phyloP scores from a whole-genome alignment of 2,113 vertebrate genomes.

The Mixornis gularis region DNA sequence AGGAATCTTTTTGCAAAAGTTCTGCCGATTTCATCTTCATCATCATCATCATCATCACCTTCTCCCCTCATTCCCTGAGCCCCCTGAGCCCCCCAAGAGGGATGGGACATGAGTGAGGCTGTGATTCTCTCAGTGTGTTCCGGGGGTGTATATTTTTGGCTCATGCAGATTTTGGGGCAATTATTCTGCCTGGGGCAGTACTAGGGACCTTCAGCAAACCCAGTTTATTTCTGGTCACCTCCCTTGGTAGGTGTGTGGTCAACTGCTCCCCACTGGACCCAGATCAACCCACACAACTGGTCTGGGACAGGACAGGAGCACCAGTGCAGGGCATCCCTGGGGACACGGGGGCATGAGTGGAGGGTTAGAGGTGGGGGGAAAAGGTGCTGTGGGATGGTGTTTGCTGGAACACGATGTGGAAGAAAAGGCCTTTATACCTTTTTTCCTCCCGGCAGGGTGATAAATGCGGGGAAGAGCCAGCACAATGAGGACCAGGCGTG shows the following conservation, averaged over 20 bases:
- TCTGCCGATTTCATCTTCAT: background rate
- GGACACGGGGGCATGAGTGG: accelerated
- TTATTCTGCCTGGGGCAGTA: background rate
- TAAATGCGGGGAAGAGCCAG: conserved; percentile 96
- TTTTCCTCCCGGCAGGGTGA: conserved; percentile 78
- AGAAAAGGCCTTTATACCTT: background rate
- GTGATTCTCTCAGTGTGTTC: background rate
- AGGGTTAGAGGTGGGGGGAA: accelerated
- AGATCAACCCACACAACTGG: background rate
- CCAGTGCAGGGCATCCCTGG: background rate
- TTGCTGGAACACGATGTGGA: background rate
- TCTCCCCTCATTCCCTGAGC: background rate
- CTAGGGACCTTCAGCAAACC: background rate
- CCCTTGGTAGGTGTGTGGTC: no score
- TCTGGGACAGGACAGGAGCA: background rate
- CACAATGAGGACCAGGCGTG: conserved; percentile 97
- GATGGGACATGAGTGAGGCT: background rate
- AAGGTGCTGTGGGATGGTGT: accelerated
- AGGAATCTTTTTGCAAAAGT: background rate
- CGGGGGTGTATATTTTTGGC: accelerated
- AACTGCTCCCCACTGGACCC: no score
- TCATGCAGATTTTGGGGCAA: background rate
- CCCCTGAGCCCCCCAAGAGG: background rate
- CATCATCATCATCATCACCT: background rate
- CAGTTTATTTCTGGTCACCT: background rate